Conservation (phyloP, 2,113 vertebrate genomes). For the Pangasianodon hypophthalmus region DNA sequence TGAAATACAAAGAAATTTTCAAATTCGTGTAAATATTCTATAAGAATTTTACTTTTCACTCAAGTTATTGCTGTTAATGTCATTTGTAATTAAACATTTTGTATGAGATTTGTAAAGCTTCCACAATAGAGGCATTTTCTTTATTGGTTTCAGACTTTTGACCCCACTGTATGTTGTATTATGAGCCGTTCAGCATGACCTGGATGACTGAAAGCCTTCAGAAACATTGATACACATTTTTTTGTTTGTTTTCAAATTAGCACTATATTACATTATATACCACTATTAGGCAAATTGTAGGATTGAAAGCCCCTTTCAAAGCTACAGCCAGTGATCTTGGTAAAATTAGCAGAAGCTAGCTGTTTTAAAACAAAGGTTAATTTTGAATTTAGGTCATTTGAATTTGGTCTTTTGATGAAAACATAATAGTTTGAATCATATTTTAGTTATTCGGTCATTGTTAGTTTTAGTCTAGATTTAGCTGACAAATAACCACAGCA, state of each 20-base stretch:
- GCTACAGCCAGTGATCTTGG: neutral
- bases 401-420: neutral
- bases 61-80: neutral
- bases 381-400: neutral
- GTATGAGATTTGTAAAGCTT: neutral
- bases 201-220: neutral
- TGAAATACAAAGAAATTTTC: neutral
- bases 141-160: too few relatives aligned
- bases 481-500: too few relatives aligned
- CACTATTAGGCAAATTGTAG: neutral
- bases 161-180: too few relatives aligned
- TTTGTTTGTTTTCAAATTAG: neutral
- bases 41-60: neutral
- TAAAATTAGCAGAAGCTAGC: too few relatives aligned
- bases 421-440: neutral
- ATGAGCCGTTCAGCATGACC: neutral
- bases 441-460: neutral
- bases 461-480: too few relatives aligned
- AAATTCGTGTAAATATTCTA: neutral
- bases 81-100: neutral
- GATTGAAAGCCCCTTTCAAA: neutral
- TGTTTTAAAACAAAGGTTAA: neutral
- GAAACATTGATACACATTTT: neutral
- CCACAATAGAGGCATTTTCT: neutral
- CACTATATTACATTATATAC: neutral